Percentiles rank a stretch among this genome's conserved stretches.
phyloP scores from a whole-genome alignment of 2,113 vertebrate species.

The Gobiocypris rarus region DNA sequence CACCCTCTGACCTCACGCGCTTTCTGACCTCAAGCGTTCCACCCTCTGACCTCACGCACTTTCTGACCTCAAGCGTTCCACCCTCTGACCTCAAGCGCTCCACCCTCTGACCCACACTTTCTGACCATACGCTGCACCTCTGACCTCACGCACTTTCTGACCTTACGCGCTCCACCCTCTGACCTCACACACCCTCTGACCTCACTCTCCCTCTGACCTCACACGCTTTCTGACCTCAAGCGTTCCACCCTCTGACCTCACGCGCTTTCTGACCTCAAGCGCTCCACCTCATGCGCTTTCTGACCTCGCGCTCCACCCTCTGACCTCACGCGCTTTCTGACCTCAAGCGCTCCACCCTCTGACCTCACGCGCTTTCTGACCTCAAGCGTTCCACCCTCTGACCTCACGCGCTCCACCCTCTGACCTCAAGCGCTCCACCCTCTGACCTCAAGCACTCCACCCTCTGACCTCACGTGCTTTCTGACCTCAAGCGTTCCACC shows the following conservation, averaged over 20 bases:
- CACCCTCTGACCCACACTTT: no score
- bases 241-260: neutral
- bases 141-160: no score
- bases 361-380: neutral
- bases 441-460: no score
- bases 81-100: no score
- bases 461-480: neutral
- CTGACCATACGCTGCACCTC: rapidly evolving
- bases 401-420: neutral
- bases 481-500: no score
- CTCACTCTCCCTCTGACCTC: neutral
- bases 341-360: neutral
- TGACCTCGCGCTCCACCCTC: neutral
- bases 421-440: neutral
- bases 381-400: no score
- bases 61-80: no score
- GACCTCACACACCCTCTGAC: no score
- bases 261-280: no score
- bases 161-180: rapidly evolving
- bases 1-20: no score
- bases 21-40: rapidly evolving
- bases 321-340: neutral
- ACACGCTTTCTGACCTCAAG: no score
- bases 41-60: no score
- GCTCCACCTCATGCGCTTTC: rapidly evolving